Evolutionary conservation across 1,140 invertebrate genomes (phyloP).

Genomic region (Hylyphantes graminicola): DNA sequence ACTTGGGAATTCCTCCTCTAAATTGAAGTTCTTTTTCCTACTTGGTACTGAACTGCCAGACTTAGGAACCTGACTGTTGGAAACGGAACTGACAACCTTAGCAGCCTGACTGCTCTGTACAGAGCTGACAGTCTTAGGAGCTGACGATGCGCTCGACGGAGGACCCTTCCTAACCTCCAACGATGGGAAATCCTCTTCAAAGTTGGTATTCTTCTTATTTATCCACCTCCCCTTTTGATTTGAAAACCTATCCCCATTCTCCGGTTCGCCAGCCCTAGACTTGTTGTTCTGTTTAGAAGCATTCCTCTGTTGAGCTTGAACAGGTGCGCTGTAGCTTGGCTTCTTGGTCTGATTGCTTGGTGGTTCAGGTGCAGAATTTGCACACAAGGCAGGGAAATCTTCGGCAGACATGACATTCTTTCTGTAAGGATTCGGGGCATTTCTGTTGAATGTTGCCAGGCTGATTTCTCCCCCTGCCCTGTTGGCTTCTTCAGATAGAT

Average conservation of each 20-base stretch:
- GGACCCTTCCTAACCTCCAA: too few relatives aligned
- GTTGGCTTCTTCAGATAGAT: slow-evolving; percentile 45
- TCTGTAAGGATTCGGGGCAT: not conserved
- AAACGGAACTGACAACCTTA: too few relatives aligned
- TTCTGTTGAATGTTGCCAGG: slow-evolving; percentile 4
- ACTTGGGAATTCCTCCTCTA: slow-evolving; percentile 52
- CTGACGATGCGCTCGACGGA: not conserved
- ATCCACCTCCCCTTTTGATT: slow-evolving; percentile 8
- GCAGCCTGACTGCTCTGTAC: too few relatives aligned
- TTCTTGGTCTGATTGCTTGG: slow-evolving; percentile 7
- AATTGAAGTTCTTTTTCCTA: slow-evolving; percentile 32
- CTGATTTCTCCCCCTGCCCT: not conserved
- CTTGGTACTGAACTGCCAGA: not conserved
- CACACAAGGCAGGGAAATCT: slow-evolving; percentile 47
- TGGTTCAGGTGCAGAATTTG: not conserved
- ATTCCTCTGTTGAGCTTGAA: not conserved
- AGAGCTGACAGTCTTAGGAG: slow-evolving; percentile 8
- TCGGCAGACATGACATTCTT: slow-evolving; percentile 29
- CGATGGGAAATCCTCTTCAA: not conserved
- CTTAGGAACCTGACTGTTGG: too few relatives aligned
- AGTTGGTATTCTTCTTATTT: not conserved
- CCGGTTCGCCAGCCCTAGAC: not conserved
- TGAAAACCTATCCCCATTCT: not conserved
- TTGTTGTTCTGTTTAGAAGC: slow-evolving; percentile 9
- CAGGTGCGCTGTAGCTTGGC: not conserved